Percentiles rank a stretch among this genome's conserved stretches.
Evolutionary conservation across 2,113 vertebrate genomes (phyloP).

Genomic region (Nyctereutes procyonoides): DNA sequence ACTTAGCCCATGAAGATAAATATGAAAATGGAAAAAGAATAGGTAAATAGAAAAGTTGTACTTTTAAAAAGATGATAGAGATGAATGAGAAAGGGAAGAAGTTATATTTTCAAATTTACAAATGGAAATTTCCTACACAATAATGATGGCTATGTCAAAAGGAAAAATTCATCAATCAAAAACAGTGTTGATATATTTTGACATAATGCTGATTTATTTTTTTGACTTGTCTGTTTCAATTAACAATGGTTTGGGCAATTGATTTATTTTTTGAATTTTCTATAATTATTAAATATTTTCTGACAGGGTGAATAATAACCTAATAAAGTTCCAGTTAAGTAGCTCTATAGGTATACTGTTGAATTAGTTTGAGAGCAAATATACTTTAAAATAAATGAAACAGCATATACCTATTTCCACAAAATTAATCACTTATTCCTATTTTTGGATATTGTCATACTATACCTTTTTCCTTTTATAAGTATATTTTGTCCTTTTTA

Average conservation of each 20-base stretch:
- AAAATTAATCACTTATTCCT: background rate
- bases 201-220: slow-evolving; percentile 48
- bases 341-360: background rate
- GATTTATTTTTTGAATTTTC: slow-evolving; percentile 46
- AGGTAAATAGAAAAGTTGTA: slow-evolving; percentile 36
- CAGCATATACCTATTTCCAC: background rate
- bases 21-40: slow-evolving; percentile 18
- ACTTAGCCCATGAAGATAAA: background rate
- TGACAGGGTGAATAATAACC: slow-evolving; percentile 19
- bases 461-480: background rate
- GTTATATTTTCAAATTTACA: slow-evolving; percentile 26
- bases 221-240: slow-evolving; percentile 43
- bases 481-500: background rate
- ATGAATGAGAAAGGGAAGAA: slow-evolving; percentile 24
- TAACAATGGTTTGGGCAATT: slow-evolving; percentile 46
- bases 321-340: background rate
- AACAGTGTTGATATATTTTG: background rate
- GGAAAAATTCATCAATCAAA: background rate
- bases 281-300: slow-evolving; percentile 48
- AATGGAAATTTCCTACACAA: slow-evolving; percentile 46
- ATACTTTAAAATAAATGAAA: slow-evolving; percentile 38
- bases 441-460: background rate
- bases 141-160: background rate
- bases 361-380: background rate
- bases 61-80: background rate